These are phyloP conservation scores for Charanyca ferruginea DNA, from an alignment of 2,888 invertebrate genomes.

Conservation along the genomic window DNA sequence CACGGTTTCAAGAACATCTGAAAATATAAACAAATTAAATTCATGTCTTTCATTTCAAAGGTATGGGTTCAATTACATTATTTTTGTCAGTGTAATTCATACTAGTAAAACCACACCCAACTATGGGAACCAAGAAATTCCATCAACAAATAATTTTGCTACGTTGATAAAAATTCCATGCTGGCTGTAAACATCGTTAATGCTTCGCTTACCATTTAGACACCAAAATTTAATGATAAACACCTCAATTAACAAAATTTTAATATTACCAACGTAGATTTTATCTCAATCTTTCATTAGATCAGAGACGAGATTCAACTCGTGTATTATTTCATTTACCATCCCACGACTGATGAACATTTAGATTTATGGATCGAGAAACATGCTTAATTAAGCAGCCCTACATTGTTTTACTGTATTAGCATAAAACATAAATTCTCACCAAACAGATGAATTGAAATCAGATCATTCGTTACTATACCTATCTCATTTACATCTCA, in stretches of 20 bases:
- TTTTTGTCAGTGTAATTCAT: no score
- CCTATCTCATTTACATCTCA: slow-evolving; percentile 62
- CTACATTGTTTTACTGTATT: slow-evolving; percentile 80
- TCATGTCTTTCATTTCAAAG: not conserved
- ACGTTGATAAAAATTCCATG: slow-evolving; percentile 12
- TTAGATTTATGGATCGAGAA: slow-evolving; percentile 88
- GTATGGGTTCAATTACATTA: no score
- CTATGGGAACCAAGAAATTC: slow-evolving; percentile 20
- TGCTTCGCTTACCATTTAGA: slow-evolving; percentile 18
- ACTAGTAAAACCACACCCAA: not conserved
- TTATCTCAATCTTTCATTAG: slow-evolving; percentile 80
- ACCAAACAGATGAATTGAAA: slow-evolving; percentile 69
- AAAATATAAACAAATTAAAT: slow-evolving; percentile 67
- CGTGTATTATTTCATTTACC: slow-evolving; percentile 61
- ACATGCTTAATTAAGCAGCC: slow-evolving; percentile 86
- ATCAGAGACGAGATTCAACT: slow-evolving; percentile 67
- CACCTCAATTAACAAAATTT: slow-evolving; percentile 53
- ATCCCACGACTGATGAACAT: slow-evolving; percentile 76
- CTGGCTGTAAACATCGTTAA: slow-evolving; percentile 15
- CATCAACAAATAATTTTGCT: slow-evolving; percentile 7
- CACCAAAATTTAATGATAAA: slow-evolving; percentile 41
- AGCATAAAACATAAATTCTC: slow-evolving; percentile 78
- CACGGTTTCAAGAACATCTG: slow-evolving; percentile 81
- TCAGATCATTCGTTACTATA: slow-evolving; percentile 67
- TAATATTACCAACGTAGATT: slow-evolving; percentile 59